A percentile compares a stretch with the other conserved stretches of the same genome.
Conservation (phyloP, 2,113 vertebrate species). For the Pandion haliaetus region DNA sequence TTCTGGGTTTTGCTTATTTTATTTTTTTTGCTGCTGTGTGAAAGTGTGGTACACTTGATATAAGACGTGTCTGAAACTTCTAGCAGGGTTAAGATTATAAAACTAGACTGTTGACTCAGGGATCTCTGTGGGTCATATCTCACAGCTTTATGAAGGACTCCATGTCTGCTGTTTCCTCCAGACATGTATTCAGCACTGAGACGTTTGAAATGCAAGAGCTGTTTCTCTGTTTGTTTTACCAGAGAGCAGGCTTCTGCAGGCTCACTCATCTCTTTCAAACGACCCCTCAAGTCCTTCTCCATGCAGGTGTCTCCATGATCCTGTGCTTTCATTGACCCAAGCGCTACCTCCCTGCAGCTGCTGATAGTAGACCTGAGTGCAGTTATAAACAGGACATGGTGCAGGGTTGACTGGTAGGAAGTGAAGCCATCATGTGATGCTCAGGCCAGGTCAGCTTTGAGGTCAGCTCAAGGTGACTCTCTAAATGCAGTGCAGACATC, state of each 20-base stretch:
- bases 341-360: not conserved
- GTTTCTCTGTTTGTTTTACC: not conserved
- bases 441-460: not conserved
- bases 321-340: not conserved
- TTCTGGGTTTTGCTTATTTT: not conserved
- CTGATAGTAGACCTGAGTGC: not conserved
- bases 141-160: not conserved
- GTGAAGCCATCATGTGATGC: not conserved
- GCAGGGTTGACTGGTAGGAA: not conserved
- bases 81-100: not conserved
- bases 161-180: not conserved
- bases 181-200: not conserved
- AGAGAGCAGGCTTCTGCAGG: not conserved
- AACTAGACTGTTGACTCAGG: not conserved
- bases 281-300: not conserved
- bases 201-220: not conserved
- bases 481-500: not conserved
- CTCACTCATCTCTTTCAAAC: not conserved
- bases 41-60: not conserved
- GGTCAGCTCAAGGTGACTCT: not conserved
- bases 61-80: rapidly evolving
- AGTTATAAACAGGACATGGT: not conserved
- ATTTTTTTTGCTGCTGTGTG: not conserved
- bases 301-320: not conserved
- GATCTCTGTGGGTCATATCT: not conserved